Percentiles rank a stretch among this genome's conserved stretches.
Evolutionary conservation across 2,797 vertebrate species (phyloP).

Genomic region (Propithecus perrieri): DNA sequence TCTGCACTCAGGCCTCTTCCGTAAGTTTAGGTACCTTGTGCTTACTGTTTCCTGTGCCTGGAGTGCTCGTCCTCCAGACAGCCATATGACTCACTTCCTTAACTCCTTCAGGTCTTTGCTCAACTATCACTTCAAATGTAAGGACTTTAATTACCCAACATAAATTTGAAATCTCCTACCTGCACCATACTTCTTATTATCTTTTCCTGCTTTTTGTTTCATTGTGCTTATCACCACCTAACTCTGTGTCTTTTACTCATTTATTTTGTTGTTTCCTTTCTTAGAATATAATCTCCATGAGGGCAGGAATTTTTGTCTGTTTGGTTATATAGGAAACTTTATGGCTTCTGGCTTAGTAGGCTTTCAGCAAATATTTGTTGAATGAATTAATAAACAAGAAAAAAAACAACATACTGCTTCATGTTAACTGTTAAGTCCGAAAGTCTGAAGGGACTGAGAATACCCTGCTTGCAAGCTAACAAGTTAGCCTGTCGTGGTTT

Average conservation of each 20-base stretch:
- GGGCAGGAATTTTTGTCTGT: neutral
- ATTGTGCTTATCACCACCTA: neutral
- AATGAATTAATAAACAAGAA: neutral
- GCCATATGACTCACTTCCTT: neutral
- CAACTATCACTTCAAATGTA: neutral
- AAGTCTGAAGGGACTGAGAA: neutral
- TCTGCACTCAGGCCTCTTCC: neutral
- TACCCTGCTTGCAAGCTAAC: neutral
- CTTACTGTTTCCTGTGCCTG: neutral
- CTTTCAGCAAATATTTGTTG: neutral
- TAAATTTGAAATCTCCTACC: neutral
- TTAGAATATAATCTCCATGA: neutral
- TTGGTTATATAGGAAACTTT: neutral
- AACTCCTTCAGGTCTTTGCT: neutral
- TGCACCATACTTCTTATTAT: neutral
- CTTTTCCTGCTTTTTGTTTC: neutral
- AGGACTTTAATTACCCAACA: neutral
- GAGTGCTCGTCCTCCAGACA: neutral
- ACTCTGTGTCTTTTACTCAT: neutral
- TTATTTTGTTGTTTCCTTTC: neutral
- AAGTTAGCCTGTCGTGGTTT: neutral
- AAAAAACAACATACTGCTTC: neutral
- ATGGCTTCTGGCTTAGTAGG: neutral
- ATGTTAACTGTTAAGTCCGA: neutral
- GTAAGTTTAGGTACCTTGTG: neutral